Base-by-base conservation (phyloP, 53 echinoderm and acorn worm genomes). In the Luidia sarsii region DNA sequence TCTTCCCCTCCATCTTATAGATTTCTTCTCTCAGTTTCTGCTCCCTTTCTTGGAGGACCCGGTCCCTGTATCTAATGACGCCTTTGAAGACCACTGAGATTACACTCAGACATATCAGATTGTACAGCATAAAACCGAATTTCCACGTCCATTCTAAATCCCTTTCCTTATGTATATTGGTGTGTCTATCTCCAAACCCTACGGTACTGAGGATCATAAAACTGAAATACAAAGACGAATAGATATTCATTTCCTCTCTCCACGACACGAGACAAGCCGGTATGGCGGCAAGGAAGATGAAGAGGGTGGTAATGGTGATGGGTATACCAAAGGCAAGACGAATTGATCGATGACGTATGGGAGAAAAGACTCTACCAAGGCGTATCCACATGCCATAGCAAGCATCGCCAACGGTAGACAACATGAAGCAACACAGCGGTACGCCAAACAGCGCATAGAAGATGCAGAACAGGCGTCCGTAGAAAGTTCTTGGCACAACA, bases 181-280 rank as follows among this genome's bases (percentile, higher is more conserved):
- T 24, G 61, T 24, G 4, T 33, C 31, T 6, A 18, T 61, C 61
- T 4, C 61, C 61, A 1, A 61, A 33, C 2, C 61, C 61, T 11
- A 85, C 74, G 30, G 85, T 85, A 35, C 74, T 85, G 33, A 85
- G 65, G 9, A 75, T 51, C 53, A 85, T 85, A 45, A 85, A 74
- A 33, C 74, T 37, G 66, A 74, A 85, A 39, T 85, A 85, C 54
- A 74, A 65, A 38, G 74, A 64, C 16, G 85, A 70, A 14, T 70
- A 56, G 52, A 64, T 74, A 29, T 74, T 55, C 85, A 71, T 70
- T 15, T 64, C 64, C 31, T 74, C 75, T 3, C 25, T 5, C 22
- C 28, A 38, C 31, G 50, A 7, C 49, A 85, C 64, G 28, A 85
- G 3, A 32, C 31, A 51, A 28, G 85, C 85, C 28, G 85, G 85